Evolutionary conservation across 2,113 vertebrate genomes (phyloP), one percentile per base, ranked within the genome.

Genomic region (Tragelaphus imberbis): DNA sequence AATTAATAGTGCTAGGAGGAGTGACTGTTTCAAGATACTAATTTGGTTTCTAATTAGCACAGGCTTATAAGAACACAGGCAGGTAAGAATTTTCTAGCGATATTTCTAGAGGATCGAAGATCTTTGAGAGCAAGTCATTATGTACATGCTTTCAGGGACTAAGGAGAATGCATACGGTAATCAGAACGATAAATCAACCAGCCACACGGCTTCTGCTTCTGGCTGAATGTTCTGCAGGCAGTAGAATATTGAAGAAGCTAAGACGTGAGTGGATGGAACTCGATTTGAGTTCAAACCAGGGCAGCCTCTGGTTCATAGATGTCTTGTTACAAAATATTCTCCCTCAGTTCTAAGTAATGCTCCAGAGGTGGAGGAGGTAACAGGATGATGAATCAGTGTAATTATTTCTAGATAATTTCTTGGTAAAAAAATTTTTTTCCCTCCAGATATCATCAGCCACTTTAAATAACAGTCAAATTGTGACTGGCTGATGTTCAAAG

Each of bases 31-130:
- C 6, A 2, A 8, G 93, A 59, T 9, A 30, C 19, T 71, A 81
- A 55, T 40, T 36, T 1, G 25, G n/a, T 61, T 58, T 68, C 85
- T 88, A 28, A 84, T 58, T 71, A 80, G 93, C 27, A 28, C 44
- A 15, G n/a, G 53, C 0, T 0, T 0, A 0, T 51, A 3, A 7
- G 75, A 8, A 49, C 0, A 0, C 23, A 1, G 0, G 19, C 56
- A 19, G 33, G 56, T 15, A 6, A 40, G 47, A 6, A 0, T 1
- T 10, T 47, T 36, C 81, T 36, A 6, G 40, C 0, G 40, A n/a
- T 23, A 1, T 1, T 1, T 1, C 65, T 0, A 30, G 71, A 0
- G 0, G 91, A 88, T 25, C 6, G 2, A 65, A 51, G 81, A 23
- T 4, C 36, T 15, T 3, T 28, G 56, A 59, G 82, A 88, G 82